A percentile compares a stretch with the other conserved stretches of the same genome.
Evolutionary conservation across 1,140 invertebrate genomes (phyloP).

Genomic region (Polypedilum pembai): DNA sequence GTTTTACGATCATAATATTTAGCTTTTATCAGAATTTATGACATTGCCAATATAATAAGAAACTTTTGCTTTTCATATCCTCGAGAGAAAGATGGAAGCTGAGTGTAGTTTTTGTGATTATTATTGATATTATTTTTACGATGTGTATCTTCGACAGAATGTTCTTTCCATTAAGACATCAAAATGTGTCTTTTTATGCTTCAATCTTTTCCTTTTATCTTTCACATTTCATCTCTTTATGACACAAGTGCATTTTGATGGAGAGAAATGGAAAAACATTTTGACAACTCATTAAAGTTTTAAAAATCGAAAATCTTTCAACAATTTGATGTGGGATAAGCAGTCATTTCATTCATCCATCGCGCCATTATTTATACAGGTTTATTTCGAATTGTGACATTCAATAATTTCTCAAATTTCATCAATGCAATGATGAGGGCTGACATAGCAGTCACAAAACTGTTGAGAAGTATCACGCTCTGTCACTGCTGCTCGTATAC

Average conservation of each 20-base stretch:
- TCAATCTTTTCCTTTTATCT: no score
- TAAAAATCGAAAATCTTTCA: background rate
- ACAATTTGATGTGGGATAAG: no score
- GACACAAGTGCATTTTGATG: background rate
- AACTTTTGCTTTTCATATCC: background rate
- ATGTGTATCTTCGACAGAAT: background rate
- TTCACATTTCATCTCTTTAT: no score
- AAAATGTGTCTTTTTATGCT: background rate
- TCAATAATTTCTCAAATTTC: background rate
- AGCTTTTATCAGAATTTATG: conserved; percentile 12
- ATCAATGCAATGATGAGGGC: conserved; percentile 20
- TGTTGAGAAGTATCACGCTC: conserved; percentile 8
- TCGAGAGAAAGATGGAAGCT: background rate
- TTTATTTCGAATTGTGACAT: background rate
- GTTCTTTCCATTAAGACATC: conserved; percentile 4
- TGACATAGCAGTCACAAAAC: background rate
- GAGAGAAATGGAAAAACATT: background rate
- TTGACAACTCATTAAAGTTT: conserved; percentile 27
- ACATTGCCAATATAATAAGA: conserved; percentile 2
- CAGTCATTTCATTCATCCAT: no score
- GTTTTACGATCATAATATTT: conserved; percentile 11
- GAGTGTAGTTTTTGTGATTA: background rate
- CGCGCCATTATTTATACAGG: no score
- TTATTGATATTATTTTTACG: conserved; percentile 1
- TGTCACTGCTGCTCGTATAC: background rate